These are phyloP conservation scores for Hestina assimilis DNA, from an alignment of 1,140 invertebrate genomes.

Conservation along the genomic window DNA sequence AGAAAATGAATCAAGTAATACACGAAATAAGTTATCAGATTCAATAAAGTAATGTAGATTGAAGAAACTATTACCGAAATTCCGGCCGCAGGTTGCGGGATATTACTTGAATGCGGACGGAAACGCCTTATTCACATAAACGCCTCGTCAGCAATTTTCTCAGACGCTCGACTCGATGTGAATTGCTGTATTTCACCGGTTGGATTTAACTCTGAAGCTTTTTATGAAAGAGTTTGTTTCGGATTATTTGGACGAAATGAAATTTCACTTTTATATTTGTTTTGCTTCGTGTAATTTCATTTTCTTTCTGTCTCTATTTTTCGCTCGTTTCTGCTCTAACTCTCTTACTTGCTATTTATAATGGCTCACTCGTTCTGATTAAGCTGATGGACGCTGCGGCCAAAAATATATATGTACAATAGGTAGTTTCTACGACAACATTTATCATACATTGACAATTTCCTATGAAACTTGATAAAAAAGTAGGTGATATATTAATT, in stretches of 20 bases:
- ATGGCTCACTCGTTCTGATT: too few relatives aligned
- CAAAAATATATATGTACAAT: too few relatives aligned
- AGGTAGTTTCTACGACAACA: too few relatives aligned
- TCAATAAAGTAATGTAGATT: constrained; percentile 1
- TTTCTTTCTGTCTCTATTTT: too few relatives aligned
- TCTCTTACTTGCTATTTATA: too few relatives aligned
- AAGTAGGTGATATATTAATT: too few relatives aligned
- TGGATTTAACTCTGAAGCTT: neutral
- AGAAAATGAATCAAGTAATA: neutral
- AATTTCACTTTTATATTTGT: neutral
- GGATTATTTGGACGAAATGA: neutral
- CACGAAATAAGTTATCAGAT: neutral
- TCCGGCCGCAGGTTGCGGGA: neutral
- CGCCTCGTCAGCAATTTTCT: constrained; percentile 12
- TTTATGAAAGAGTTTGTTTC: neutral
- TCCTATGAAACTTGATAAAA: too few relatives aligned
- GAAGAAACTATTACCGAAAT: constrained; percentile 7
- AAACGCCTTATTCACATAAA: constrained; percentile 18
- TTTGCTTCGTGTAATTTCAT: neutral
- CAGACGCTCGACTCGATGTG: constrained; percentile 2
- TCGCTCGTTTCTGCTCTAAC: too few relatives aligned
- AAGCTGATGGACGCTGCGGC: too few relatives aligned
- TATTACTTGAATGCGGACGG: constrained; percentile 10
- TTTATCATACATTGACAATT: too few relatives aligned
- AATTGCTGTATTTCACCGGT: constrained; percentile 1